Conservation (phyloP, 2,888 invertebrate species). For the Cyrtodaria siliqua region DNA sequence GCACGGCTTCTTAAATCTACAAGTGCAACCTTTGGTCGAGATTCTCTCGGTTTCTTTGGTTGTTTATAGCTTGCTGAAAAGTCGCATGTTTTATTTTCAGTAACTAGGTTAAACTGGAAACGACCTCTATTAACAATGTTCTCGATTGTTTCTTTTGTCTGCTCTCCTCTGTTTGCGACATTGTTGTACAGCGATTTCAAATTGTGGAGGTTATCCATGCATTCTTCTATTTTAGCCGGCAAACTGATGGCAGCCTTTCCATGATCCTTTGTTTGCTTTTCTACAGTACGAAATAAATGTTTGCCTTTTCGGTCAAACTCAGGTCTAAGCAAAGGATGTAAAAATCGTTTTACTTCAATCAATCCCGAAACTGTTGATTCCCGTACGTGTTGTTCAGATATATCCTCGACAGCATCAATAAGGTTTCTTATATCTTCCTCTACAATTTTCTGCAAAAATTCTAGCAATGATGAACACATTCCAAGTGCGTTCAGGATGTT, state of each 20-base stretch:
- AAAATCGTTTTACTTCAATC: constrained; percentile 66
- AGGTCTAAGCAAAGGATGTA: constrained; percentile 56
- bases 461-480: constrained; percentile 35
- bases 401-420: constrained; percentile 76
- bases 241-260: constrained; percentile 22
- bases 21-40: constrained; percentile 23
- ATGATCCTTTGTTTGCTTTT: constrained; percentile 27
- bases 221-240: constrained; percentile 61
- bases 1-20: constrained; percentile 68
- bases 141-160: constrained; percentile 65
- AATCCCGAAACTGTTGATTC: constrained; percentile 71
- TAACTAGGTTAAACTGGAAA: constrained; percentile 48
- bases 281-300: constrained; percentile 22
- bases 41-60: not conserved
- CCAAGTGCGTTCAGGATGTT: constrained; percentile 29
- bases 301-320: not conserved
- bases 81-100: constrained; percentile 24
- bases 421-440: constrained; percentile 71
- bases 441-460: constrained; percentile 62
- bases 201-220: constrained; percentile 63
- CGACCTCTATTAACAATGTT: constrained; percentile 57
- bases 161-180: constrained; percentile 72
- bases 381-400: constrained; percentile 70
- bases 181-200: constrained; percentile 67
- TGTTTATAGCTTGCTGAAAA: constrained; percentile 12